These are phyloP conservation scores for Centroberyx gerrardi DNA, from an alignment of 2,797 vertebrate genomes.

Conservation along the genomic window DNA sequence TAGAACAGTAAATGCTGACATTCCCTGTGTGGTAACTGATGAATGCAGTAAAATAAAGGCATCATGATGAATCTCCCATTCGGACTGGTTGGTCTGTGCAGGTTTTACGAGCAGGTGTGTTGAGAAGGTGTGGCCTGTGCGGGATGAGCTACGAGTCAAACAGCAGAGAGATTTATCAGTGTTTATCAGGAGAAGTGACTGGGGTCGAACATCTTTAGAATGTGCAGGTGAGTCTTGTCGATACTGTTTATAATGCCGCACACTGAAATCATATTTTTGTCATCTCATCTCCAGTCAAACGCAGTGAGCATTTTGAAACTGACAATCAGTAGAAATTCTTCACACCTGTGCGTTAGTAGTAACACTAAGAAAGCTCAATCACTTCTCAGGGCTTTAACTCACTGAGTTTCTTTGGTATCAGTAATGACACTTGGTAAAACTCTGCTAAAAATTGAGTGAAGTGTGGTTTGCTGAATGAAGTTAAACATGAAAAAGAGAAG, in stretches of 20 bases:
- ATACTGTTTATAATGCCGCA: not conserved
- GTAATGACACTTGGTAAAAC: no score
- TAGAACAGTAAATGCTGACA: not conserved
- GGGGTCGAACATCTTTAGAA: constrained; percentile 21
- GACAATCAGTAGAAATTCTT: constrained; percentile 9
- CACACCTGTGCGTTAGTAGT: not conserved
- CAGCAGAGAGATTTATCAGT: not conserved
- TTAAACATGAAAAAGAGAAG: no score
- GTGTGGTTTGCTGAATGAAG: no score
- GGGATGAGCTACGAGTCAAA: not conserved
- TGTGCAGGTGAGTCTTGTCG: constrained; percentile 55
- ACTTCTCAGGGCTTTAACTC: no score
- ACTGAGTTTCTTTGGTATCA: no score
- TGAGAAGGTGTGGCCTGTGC: constrained; percentile 51
- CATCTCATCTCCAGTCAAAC: not conserved
- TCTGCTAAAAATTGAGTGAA: no score
- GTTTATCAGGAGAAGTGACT: constrained; percentile 10
- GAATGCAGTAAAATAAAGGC: constrained; percentile 61
- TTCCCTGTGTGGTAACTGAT: constrained; percentile 27
- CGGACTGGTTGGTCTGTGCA: constrained; percentile 18
- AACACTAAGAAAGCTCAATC: not conserved
- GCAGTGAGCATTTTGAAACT: not conserved
- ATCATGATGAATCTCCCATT: not conserved
- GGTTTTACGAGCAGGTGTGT: constrained; percentile 57
- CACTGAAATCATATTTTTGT: not conserved